Evolutionary conservation across 2,113 vertebrate species (phyloP).

Genomic region (Hiodon tergisus): DNA sequence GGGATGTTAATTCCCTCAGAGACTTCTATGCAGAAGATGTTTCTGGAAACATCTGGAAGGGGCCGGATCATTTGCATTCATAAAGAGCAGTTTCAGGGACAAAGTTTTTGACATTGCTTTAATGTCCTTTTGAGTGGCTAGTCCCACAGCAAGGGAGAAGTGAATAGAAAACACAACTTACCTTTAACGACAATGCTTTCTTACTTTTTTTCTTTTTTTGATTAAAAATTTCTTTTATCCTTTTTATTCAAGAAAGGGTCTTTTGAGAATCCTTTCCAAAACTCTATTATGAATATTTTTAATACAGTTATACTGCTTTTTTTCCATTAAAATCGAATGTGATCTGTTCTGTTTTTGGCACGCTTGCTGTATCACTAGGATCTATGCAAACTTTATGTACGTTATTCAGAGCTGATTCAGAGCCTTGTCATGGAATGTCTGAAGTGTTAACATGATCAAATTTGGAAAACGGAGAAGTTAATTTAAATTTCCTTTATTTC

Average conservation of each 20-base stretch:
- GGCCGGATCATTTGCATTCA: conserved; percentile 37
- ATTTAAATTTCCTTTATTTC: background rate
- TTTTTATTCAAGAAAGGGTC: too few relatives aligned
- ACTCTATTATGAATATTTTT: background rate
- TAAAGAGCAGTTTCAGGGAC: conserved; percentile 27
- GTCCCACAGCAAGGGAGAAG: conserved; percentile 4
- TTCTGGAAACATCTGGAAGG: conserved; percentile 30
- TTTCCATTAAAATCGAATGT: background rate
- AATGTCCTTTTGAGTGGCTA: conserved; percentile 6
- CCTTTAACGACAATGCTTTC: background rate
- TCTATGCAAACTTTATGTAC: too few relatives aligned
- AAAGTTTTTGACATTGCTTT: conserved; percentile 18
- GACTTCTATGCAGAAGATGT: conserved; percentile 17
- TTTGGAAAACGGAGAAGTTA: background rate
- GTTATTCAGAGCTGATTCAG: background rate
- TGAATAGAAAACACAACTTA: background rate
- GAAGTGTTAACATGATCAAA: background rate
- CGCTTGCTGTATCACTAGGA: background rate
- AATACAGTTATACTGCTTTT: background rate
- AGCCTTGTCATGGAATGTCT: background rate
- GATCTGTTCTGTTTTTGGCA: background rate
- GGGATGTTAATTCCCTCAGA: conserved; percentile 20
- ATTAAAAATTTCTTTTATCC: too few relatives aligned
- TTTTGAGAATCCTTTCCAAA: too few relatives aligned
- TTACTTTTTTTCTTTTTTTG: background rate